Evolutionary conservation across 2,888 invertebrate genomes (phyloP).

Genomic region (Ophraella communa): DNA sequence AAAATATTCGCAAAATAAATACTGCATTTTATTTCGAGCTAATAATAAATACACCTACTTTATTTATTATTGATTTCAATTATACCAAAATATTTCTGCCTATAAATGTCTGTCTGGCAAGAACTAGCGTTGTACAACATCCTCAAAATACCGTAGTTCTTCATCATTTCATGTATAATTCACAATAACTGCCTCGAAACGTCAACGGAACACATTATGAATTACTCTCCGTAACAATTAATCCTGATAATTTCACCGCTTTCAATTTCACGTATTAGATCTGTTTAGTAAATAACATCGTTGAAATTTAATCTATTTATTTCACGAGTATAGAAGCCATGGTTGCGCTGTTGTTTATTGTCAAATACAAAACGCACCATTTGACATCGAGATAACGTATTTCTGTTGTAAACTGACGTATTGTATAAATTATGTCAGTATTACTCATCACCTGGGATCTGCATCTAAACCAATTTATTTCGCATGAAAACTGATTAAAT

Average conservation of each 20-base stretch:
- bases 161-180: constrained; percentile 1
- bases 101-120: no score
- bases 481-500: constrained; percentile 35
- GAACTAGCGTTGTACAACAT: not conserved
- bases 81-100: not conserved
- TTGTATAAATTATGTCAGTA: constrained; percentile 48
- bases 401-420: constrained; percentile 46
- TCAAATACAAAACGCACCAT: constrained; percentile 51
- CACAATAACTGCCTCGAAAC: not conserved
- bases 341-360: constrained; percentile 51
- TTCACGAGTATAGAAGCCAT: constrained; percentile 8
- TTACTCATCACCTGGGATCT: constrained; percentile 46
- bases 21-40: no score
- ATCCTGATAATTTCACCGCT: constrained; percentile 15
- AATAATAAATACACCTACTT: no score
- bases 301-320: constrained; percentile 22
- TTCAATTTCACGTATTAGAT: constrained; percentile 21
- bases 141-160: not conserved
- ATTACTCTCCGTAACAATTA: constrained; percentile 11
- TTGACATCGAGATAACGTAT: constrained; percentile 50
- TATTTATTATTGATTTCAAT: not conserved
- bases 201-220: constrained; percentile 4
- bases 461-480: constrained; percentile 36
- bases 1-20: no score
- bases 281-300: constrained; percentile 20